Evolutionary conservation across 1,140 invertebrate genomes (phyloP).

Genomic region (Drosophila orosa): DNA sequence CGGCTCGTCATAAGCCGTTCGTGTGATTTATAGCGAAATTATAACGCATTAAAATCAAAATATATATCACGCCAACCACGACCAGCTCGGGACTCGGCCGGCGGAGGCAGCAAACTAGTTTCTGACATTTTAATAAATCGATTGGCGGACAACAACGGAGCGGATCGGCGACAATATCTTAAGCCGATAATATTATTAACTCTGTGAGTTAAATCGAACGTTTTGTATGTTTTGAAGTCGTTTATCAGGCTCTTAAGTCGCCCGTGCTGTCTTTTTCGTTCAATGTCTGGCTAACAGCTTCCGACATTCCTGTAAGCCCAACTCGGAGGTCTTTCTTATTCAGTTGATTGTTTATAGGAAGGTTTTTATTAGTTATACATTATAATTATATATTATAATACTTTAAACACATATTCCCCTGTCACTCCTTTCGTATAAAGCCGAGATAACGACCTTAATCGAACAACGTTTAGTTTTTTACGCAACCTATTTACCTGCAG

Average conservation of each 20-base stretch:
- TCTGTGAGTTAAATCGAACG: constrained; percentile 78
- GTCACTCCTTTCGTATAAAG: background rate
- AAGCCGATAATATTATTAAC: constrained; percentile 83
- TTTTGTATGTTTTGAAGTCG: constrained; percentile 80
- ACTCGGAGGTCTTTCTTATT: constrained; percentile 1
- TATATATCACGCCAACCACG: constrained; percentile 58
- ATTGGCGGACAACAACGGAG: constrained; percentile 64
- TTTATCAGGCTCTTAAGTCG: constrained; percentile 74
- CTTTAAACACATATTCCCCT: background rate
- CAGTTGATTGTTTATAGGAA: constrained; percentile 6
- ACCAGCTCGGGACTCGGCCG: constrained; percentile 3
- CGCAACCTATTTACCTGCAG: constrained; percentile 25
- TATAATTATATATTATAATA: no score
- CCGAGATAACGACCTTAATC: background rate
- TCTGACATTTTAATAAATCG: constrained; percentile 82
- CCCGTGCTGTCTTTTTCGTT: constrained; percentile 3
- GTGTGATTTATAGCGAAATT: constrained; percentile 81
- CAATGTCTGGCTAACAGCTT: constrained; percentile 26
- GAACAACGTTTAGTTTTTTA: constrained; percentile 4
- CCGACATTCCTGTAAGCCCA: constrained; percentile 51
- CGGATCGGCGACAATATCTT: constrained; percentile 75
- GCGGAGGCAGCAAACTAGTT: constrained; percentile 67
- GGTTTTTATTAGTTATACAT: background rate
- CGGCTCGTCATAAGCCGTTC: constrained; percentile 67
- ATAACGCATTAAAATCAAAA: constrained; percentile 82